These are phyloP conservation scores for Lagodon rhomboides DNA, from an alignment of 2,797 vertebrate species.

Conservation along the genomic window DNA sequence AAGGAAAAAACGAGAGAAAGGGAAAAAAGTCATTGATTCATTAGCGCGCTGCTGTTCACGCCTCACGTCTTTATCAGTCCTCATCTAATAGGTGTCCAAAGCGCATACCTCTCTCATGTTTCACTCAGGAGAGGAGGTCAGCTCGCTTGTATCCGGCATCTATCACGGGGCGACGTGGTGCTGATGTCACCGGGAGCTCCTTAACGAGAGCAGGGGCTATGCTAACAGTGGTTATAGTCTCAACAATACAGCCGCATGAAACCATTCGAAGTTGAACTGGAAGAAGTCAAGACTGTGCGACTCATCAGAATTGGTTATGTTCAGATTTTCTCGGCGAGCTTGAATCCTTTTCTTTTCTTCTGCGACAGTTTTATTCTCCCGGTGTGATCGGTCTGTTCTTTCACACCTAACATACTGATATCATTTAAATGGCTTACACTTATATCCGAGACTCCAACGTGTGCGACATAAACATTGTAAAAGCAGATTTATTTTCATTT, in stretches of 20 bases:
- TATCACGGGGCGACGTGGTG: conserved; percentile 29
- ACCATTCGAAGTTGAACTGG: background rate
- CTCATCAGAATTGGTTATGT: background rate
- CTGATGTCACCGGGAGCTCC: conserved; percentile 38
- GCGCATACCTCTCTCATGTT: conserved; percentile 55
- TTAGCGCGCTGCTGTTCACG: conserved; percentile 25
- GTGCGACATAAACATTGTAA: background rate
- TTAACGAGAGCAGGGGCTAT: background rate
- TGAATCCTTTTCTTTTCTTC: background rate
- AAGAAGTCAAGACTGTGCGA: background rate
- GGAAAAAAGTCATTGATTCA: conserved; percentile 53
- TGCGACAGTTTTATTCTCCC: background rate
- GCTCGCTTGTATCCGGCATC: conserved; percentile 30
- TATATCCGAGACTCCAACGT: background rate
- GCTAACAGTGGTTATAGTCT: conserved; percentile 21
- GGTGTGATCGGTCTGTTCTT: conserved; percentile 2
- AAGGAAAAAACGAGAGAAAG: background rate
- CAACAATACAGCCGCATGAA: background rate
- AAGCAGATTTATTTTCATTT: background rate
- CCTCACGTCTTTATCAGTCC: conserved; percentile 54
- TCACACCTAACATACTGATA: background rate
- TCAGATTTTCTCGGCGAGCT: background rate
- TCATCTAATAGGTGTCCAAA: conserved; percentile 68
- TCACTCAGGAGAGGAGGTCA: conserved; percentile 55
- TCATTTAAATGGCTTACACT: background rate